phyloP scores from a whole-genome alignment of 2,888 invertebrate genomes.

The Diarsia mendica region DNA sequence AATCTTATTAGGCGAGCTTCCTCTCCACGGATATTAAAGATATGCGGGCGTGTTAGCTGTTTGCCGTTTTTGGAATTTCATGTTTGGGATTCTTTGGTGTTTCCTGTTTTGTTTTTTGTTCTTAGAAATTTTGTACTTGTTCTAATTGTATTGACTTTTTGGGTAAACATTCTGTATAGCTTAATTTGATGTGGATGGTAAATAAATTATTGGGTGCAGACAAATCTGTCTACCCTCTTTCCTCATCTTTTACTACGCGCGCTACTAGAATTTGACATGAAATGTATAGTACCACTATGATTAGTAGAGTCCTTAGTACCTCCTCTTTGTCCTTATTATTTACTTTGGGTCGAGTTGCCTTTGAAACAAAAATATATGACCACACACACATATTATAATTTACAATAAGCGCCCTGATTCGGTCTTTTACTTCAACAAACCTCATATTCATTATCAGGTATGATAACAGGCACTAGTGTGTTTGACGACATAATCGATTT shows the following conservation, averaged over 20 bases:
- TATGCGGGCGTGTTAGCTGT: constrained; percentile 67
- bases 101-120: constrained; percentile 47
- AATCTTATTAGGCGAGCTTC: constrained; percentile 79
- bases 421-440: constrained; percentile 41
- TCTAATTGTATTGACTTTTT: background rate
- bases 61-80: constrained; percentile 55
- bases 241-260: too few relatives aligned
- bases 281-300: too few relatives aligned
- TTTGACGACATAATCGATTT: constrained; percentile 57
- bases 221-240: too few relatives aligned
- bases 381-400: background rate
- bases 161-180: background rate
- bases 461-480: constrained; percentile 29
- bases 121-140: constrained; percentile 4
- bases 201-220: too few relatives aligned
- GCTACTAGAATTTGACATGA: too few relatives aligned
- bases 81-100: constrained; percentile 45
- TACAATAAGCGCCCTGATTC: constrained; percentile 24
- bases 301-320: too few relatives aligned
- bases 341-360: too few relatives aligned
- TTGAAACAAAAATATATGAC: constrained; percentile 3
- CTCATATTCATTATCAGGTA: constrained; percentile 45
- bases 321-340: too few relatives aligned
- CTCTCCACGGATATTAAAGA: constrained; percentile 72
- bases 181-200: background rate